A percentile compares a stretch with the other conserved stretches of the same genome.
Conservation (phyloP, 2,113 vertebrate genomes). For the Quiscalus mexicanus region DNA sequence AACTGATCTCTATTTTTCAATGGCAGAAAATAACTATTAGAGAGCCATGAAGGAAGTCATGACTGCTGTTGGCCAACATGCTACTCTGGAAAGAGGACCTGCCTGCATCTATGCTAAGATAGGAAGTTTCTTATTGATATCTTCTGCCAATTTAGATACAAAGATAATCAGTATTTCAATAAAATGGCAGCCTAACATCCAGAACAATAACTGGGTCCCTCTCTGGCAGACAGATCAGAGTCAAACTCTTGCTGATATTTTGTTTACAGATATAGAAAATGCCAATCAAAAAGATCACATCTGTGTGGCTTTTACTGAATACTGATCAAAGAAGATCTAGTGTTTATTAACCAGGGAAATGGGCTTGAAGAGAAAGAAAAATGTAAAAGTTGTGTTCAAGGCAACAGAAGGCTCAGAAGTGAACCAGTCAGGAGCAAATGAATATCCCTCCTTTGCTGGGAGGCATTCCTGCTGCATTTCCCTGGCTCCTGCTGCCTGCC, state of each 20-base stretch:
- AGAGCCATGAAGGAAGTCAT: neutral
- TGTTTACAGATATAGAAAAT: constrained; percentile 56
- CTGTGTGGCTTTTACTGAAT: neutral
- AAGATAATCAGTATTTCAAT: constrained; percentile 45
- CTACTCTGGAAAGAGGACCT: neutral
- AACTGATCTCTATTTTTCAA: neutral
- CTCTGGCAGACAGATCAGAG: neutral
- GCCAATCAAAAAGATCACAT: neutral
- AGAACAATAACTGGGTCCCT: constrained; percentile 32
- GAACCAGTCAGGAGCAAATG: neutral
- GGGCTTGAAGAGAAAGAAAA: neutral
- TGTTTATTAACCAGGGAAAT: neutral
- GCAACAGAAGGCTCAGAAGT: neutral
- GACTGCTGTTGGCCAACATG: neutral
- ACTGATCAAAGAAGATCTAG: neutral
- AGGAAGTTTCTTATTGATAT: constrained; percentile 12
- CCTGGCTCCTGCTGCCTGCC: neutral
- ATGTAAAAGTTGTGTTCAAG: neutral
- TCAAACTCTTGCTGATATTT: constrained; percentile 51
- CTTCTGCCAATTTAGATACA: constrained; percentile 15
- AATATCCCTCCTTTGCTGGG: neutral
- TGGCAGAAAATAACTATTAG: neutral
- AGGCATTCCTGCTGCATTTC: neutral
- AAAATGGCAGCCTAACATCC: neutral
- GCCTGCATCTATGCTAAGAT: neutral